Base-by-base conservation (phyloP, 1,140 invertebrate genomes). In the Leptinotarsa texana region DNA sequence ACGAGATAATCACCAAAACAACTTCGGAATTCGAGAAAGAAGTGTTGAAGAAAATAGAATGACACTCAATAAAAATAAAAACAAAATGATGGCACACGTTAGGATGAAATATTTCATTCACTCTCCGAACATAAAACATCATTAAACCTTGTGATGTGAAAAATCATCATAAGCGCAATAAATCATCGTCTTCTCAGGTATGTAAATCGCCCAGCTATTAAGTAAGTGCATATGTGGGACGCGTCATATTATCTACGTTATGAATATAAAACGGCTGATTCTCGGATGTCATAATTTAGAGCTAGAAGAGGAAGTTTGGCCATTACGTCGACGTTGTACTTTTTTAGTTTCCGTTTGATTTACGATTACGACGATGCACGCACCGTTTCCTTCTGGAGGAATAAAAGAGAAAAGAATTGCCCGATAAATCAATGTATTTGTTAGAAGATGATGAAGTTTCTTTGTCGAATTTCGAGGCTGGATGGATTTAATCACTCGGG, bases 291-390 rank as follows among this genome's bases (percentile, higher is more conserved):
- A 57, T 57, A 57, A 57, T 57, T 57, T 15, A 57, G n/a, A 57
- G 51, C 51, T 57, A 18, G 51, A 57, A 57, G 51, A 57, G 51
- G 51, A 57, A 57, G 51, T 57, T 57, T 57, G 51, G 51, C 51
- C 51, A 57, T 57, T 57, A 57, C 51, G 6, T 17, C 33, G 33
- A 11, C 33, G 33, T 42, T 42, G 33, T 42, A 18, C 5, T 57
- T 57, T 57, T 57, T 57, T 57, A 57, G 51, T 57, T 57, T 57
- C n/a, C n/a, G 15, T 57, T 57, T 57, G 51, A 57, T 57, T 57
- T 57, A 57, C 51, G 51, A 57, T 57, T 18, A 57, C 51, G 15
- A 57, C 51, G 51, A 15, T 17, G 4, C 17, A 57, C 51, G 51
- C 51, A 57, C 51, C 51, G 51, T 57, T 57, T 57, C 51, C 13